Base-by-base conservation (phyloP, 2,888 invertebrate genomes). In the Byasa hedistus region DNA sequence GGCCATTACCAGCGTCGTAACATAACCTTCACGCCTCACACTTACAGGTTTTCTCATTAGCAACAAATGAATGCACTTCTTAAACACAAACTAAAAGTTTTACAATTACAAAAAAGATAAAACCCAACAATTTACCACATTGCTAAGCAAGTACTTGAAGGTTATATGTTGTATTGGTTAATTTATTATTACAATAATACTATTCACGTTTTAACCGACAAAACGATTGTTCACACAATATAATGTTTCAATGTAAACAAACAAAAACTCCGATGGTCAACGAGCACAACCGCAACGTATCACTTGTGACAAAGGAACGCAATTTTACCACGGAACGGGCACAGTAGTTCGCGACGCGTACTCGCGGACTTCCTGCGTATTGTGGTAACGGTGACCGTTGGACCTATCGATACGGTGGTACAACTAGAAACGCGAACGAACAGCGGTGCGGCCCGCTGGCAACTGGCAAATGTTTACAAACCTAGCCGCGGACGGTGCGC, bases 301-400 rank as follows among this genome's bases (percentile, higher is more conserved):
- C 56, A 57, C 57, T 48, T 65, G 22, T 39, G 58, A 58, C 69
- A 71, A 69, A 68, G 69, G 64, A 68, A 65, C 67, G 60, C 65
- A 70, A 64, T 59, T 56, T 59, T 68, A 65, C 65, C 69, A 69
- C 69, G 60, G 48, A 68, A 67, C 55, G 36, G 64, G 69, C 70
- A 74, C 71, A 75, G 72, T 75, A 70, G 72, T 69, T 68, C 68
- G 57, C 59, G 62, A 62, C 65, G 64, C 75, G 62, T 65, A 63
- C 84, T 79, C 82, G 83, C 84, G 80, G 73, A 87, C 84, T 85
- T 89, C 87, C 87, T 87, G 86, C 79, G 76, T 79, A 83, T 86
- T 89, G 86, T 89, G 75, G 70, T 69, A 71, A 75, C 73, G 74
- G 23, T 65, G 67, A 70, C 66, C 69, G 55, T 44, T 24, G 17